Evolutionary conservation across 2,113 vertebrate species (phyloP).

Genomic region (Paedocypris sp.): DNA sequence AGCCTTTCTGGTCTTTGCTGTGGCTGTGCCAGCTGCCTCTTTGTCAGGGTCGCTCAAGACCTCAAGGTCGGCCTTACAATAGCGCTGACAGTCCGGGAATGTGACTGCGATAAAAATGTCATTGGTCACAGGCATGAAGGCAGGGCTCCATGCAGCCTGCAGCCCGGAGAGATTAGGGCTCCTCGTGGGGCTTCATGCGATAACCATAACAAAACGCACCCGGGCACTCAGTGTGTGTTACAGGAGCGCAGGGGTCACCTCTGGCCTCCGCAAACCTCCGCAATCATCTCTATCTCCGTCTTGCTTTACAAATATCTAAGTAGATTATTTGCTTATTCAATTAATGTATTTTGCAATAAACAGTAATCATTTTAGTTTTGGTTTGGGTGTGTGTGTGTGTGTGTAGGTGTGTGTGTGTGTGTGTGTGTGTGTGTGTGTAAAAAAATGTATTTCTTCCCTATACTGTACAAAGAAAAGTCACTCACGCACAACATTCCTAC

Average conservation of each 20-base stretch:
- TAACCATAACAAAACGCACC: not conserved
- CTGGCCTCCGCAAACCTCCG: too few species aligned
- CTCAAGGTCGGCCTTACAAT: slow-evolving; percentile 22
- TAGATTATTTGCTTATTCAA: too few species aligned
- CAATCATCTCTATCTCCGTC: too few species aligned
- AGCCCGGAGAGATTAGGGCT: not conserved
- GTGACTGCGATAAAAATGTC: slow-evolving; percentile 24
- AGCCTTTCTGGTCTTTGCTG: not conserved
- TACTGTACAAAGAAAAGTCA: too few species aligned
- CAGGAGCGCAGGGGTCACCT: not conserved
- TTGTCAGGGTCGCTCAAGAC: slow-evolving; percentile 21
- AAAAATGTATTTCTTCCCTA: too few species aligned
- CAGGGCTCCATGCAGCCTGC: not conserved
- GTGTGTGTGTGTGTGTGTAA: too few species aligned
- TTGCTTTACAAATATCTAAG: too few species aligned
- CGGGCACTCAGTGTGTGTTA: not conserved
- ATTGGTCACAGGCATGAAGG: slow-evolving; percentile 10
- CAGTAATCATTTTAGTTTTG: too few species aligned
- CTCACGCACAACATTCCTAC: not conserved
- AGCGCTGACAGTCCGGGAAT: slow-evolving; percentile 10
- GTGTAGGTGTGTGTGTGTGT: too few species aligned
- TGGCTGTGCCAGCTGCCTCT: not conserved
- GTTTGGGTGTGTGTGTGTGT: too few species aligned
- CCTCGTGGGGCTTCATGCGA: not conserved
- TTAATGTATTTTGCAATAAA: too few species aligned